phyloP scores from a whole-genome alignment of 2,113 vertebrate species.

The Podarcis muralis region DNA sequence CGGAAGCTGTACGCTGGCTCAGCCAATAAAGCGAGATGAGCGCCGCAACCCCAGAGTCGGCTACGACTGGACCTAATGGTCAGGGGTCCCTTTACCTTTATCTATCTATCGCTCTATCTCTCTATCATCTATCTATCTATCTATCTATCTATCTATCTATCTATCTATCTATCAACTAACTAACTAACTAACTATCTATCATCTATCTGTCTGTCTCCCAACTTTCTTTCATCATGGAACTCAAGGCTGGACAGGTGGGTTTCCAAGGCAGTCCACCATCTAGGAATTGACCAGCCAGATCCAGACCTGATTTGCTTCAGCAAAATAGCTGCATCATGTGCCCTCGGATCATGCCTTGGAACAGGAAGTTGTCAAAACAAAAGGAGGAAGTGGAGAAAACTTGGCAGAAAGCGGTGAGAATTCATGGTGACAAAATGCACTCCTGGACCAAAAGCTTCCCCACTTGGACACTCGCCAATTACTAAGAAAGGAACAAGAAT shows the following conservation, averaged over 20 bases:
- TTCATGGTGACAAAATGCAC: neutral
- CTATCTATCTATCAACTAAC: too few relatives aligned
- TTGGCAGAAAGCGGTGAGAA: neutral
- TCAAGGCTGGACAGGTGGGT: neutral
- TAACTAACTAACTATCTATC: too few relatives aligned
- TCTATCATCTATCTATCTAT: too few relatives aligned
- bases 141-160: too few relatives aligned
- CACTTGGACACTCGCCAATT: neutral
- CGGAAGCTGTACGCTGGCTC: too few relatives aligned
- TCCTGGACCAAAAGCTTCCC: neutral
- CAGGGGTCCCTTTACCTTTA: too few relatives aligned
- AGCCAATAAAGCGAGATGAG: too few relatives aligned
- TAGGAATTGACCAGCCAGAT: neutral
- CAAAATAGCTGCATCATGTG: too few relatives aligned
- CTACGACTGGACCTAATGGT: too few relatives aligned
- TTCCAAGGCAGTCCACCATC: neutral
- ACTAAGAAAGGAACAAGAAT: neutral
- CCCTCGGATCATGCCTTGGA: neutral
- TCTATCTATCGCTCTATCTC: too few relatives aligned
- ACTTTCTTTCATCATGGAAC: neutral
- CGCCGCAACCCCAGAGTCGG: too few relatives aligned
- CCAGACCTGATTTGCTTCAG: neutral
- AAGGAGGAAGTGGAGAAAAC: neutral
- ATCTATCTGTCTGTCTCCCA: neutral
- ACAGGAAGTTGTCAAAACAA: neutral